These are phyloP conservation scores for Ornithoptera priamus DNA, from an alignment of 2,888 invertebrate species.

Conservation along the genomic window DNA sequence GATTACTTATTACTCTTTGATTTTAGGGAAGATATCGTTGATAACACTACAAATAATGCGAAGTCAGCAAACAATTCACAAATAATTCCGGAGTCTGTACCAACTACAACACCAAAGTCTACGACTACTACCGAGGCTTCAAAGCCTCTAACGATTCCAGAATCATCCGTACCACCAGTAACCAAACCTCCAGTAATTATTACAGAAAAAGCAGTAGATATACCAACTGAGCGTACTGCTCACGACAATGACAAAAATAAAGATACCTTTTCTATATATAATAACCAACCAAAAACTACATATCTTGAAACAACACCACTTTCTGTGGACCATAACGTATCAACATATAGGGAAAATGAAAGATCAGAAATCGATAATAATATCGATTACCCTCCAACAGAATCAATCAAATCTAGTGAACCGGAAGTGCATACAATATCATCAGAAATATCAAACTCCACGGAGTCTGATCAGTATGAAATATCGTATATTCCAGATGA, in stretches of 20 bases:
- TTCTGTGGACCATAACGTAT: slow-evolving; percentile 33
- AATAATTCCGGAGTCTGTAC: slow-evolving; percentile 33
- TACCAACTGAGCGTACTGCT: slow-evolving; percentile 6
- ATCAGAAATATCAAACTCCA: slow-evolving; percentile 27
- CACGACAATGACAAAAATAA: slow-evolving; percentile 13
- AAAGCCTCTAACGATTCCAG: slow-evolving; percentile 19
- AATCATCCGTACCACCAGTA: slow-evolving; percentile 25
- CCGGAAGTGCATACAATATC: slow-evolving; percentile 1
- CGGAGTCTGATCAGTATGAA: slow-evolving; percentile 11
- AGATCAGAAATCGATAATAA: slow-evolving; percentile 11
- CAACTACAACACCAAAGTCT: slow-evolving; percentile 34
- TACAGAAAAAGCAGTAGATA: slow-evolving; percentile 12
- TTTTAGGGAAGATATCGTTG: slow-evolving; percentile 54
- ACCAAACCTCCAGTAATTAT: slow-evolving; percentile 30
- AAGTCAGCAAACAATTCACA: slow-evolving; percentile 30
- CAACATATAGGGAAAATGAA: slow-evolving; percentile 33
- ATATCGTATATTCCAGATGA: slow-evolving; percentile 32
- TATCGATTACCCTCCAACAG: slow-evolving; percentile 12
- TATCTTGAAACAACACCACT: slow-evolving; percentile 27
- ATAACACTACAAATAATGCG: slow-evolving; percentile 30
- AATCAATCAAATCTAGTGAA: neutral
- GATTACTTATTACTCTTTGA: neutral
- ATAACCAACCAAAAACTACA: slow-evolving; percentile 20
- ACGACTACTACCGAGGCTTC: slow-evolving; percentile 24
- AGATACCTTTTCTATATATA: slow-evolving; percentile 15